phyloP scores from a whole-genome alignment of 2,888 invertebrate genomes.

The Tiphia femorata region DNA sequence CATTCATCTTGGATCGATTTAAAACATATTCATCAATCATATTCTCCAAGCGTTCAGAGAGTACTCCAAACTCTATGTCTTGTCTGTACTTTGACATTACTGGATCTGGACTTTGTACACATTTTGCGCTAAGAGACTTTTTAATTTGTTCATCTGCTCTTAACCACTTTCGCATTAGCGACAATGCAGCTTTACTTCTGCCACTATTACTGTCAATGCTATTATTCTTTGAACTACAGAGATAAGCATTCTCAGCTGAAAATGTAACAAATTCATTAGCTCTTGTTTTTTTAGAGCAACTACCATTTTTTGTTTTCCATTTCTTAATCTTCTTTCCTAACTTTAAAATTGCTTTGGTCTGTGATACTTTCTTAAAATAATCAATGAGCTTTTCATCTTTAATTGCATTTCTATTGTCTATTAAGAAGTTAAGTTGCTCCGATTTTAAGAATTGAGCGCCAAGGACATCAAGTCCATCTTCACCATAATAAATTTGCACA shows the following conservation, averaged over 20 bases:
- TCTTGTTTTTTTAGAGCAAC: conserved; percentile 68
- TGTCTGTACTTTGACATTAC: conserved; percentile 78
- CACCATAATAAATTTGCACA: conserved; percentile 91
- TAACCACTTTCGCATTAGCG: conserved; percentile 78
- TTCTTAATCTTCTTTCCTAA: conserved; percentile 73
- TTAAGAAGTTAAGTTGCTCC: conserved; percentile 83
- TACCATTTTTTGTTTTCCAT: conserved; percentile 75
- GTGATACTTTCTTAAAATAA: conserved; percentile 73
- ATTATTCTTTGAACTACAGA: conserved; percentile 39
- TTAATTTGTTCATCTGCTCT: conserved; percentile 74
- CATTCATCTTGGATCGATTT: conserved; percentile 39
- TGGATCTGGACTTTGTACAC: conserved; percentile 79
- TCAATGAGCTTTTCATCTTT: conserved; percentile 73
- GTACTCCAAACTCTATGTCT: conserved; percentile 83
- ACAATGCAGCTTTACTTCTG: conserved; percentile 74
- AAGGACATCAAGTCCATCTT: conserved; percentile 92
- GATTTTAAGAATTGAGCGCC: conserved; percentile 87
- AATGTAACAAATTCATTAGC: conserved; percentile 75
- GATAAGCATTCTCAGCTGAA: conserved; percentile 68
- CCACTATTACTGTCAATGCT: conserved; percentile 70
- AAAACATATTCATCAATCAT: conserved; percentile 76
- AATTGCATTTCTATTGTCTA: conserved; percentile 82
- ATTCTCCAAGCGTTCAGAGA: conserved; percentile 84
- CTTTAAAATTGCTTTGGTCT: conserved; percentile 71
- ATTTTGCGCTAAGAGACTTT: conserved; percentile 71